These are phyloP conservation scores for Daphoenositta chrysoptera DNA, from an alignment of 2,113 vertebrate species.

Conservation along the genomic window DNA sequence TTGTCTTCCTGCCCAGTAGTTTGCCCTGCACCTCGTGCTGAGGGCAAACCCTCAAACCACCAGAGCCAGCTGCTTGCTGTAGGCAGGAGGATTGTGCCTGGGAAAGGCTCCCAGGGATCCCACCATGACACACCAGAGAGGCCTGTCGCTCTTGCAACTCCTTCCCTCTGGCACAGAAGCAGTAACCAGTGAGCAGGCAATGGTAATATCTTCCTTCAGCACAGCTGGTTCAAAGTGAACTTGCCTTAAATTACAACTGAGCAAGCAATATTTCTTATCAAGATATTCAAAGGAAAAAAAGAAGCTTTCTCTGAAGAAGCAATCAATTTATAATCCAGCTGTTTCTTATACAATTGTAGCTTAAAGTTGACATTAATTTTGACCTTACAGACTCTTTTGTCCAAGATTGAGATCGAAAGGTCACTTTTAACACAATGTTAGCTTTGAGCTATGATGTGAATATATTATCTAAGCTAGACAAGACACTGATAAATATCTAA, in stretches of 20 bases:
- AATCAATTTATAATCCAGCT: not conserved
- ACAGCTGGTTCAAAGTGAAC: not conserved
- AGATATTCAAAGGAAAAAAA: not conserved
- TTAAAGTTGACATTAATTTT: not conserved
- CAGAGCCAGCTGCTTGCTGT: slow-evolving; percentile 11
- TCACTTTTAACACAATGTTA: not conserved
- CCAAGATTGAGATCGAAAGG: not conserved
- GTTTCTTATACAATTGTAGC: not conserved
- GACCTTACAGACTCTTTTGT: not conserved
- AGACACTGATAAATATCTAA: not conserved
- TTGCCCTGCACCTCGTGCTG: not conserved
- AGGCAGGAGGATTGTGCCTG: not conserved
- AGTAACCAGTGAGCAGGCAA: not conserved
- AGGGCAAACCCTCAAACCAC: slow-evolving; percentile 7
- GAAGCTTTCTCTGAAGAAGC: not conserved
- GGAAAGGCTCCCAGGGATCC: not conserved
- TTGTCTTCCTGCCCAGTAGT: not conserved
- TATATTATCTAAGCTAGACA: not conserved
- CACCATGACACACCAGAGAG: rapidly evolving
- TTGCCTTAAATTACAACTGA: not conserved
- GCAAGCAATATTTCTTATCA: not conserved
- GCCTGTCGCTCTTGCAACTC: not conserved
- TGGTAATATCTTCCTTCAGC: not conserved
- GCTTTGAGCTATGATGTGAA: not conserved
- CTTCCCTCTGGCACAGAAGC: not conserved